Base-by-base conservation (phyloP, 2,888 invertebrate genomes). In the Athalia cordata region DNA sequence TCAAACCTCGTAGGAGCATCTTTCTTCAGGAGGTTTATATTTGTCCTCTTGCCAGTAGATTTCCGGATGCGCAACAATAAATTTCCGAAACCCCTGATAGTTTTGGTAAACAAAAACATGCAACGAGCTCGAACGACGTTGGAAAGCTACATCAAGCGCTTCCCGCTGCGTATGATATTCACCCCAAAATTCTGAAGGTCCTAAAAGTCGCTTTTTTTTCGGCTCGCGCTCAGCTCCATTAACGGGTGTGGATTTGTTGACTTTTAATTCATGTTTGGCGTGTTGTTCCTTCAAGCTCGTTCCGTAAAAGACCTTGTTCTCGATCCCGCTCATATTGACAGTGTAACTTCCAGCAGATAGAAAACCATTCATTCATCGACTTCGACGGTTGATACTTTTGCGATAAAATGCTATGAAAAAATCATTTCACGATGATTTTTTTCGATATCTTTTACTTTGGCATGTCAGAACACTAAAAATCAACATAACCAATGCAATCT, bases 1-100 rank as follows among this genome's bases (percentile, higher is more conserved):
- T 6, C 29, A 0, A 81, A 87, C 90, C 89, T 92, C 92, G 83
- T 91, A 92, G 0, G 90, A 86, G 77, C 90, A 90, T 81, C 90
- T 86, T 15, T 85, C 74, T 57, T 88, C 84, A 0, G 81, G 76
- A 5, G 83, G 78, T 61, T 83, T 84, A 45, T 82, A 80, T 11
- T 82, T 80, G 77, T 89, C 87, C 80, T 89, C 84, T 82, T 85
- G 86, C 91, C 91, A 92, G 81, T 90, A 91, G 9, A 89, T 85
- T 81, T 87, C 86, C 0, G 92, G 92, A 85, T 92, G 90, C 5
- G 91, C 89, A 3, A 90, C 91, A 9, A 91, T 83, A 81, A 91
- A 92, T 65, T 85, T 83, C 50, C 92, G 85, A 70, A 81, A 84
- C n/a, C 89, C 89, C 15, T 86, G 81, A 8, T 83, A 82, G 29